Conservation (phyloP, 2,888 invertebrate genomes). For the Drosophila falleni region DNA sequence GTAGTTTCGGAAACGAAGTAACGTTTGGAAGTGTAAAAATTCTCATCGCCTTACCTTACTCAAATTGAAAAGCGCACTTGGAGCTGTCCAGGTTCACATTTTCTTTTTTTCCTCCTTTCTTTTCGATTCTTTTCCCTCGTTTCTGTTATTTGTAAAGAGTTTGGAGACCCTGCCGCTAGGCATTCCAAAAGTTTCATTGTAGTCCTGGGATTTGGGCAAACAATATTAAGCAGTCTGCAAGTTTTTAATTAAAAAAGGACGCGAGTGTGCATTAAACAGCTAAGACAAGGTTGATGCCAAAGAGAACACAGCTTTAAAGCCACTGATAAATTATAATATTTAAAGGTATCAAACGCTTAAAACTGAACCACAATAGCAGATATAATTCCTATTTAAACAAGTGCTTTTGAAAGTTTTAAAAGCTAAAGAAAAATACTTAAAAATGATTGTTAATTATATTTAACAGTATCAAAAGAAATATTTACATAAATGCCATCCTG, state of each 20-base stretch:
- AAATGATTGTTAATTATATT: no score
- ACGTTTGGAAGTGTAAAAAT: constrained; percentile 71
- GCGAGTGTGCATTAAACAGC: constrained; percentile 70
- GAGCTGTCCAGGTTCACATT: constrained; percentile 61
- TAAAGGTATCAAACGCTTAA: constrained; percentile 11
- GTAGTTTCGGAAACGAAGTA: constrained; percentile 78
- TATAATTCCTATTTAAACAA: neutral
- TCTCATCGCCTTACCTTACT: constrained; percentile 68
- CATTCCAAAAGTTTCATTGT: constrained; percentile 75
- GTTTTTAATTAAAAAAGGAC: constrained; percentile 81
- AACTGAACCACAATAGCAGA: neutral
- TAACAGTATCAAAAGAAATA: no score
- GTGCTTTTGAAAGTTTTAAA: neutral
- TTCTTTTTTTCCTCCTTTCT: constrained; percentile 12
- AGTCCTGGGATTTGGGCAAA: constrained; percentile 80
- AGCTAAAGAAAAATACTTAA: no score
- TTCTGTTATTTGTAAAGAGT: constrained; percentile 28
- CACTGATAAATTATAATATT: constrained; percentile 4
- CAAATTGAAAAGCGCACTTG: constrained; percentile 82
- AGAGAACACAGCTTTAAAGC: constrained; percentile 28
- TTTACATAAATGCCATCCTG: no score
- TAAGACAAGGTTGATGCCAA: constrained; percentile 44
- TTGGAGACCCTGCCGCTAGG: constrained; percentile 47
- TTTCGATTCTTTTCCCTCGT: constrained; percentile 8
- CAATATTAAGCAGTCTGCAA: constrained; percentile 82